Percentiles rank a stretch among this genome's conserved stretches.
These are phyloP conservation scores for Coendou prehensilis DNA, from an alignment of 2,797 vertebrate genomes.

Conservation along the genomic window DNA sequence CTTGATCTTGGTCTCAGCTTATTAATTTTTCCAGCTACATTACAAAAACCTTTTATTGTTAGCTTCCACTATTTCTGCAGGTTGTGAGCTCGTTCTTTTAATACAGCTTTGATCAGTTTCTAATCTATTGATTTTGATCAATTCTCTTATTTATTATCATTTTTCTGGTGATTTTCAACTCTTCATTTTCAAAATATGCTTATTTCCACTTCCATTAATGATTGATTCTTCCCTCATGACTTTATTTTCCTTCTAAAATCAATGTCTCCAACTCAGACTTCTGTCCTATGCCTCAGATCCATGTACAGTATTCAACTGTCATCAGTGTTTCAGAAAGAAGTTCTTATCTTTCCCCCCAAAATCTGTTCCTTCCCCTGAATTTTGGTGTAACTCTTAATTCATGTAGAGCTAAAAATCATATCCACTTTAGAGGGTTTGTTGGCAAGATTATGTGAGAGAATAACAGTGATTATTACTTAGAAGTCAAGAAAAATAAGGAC, in stretches of 20 bases:
- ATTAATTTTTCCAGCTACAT: not conserved
- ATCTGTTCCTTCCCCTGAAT: not conserved
- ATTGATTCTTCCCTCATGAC: not conserved
- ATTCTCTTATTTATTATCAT: not conserved
- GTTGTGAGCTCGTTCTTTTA: not conserved
- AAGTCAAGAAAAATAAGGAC: conserved; percentile 26
- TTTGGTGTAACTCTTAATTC: not conserved
- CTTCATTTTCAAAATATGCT: conserved; percentile 27
- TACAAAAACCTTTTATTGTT: not conserved
- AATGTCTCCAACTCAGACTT: not conserved
- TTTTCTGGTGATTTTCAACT: not conserved
- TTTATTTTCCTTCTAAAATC: conserved; percentile 2
- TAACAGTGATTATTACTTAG: not conserved
- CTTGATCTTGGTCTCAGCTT: not conserved
- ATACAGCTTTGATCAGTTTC: not conserved
- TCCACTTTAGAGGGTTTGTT: not conserved
- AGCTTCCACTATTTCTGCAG: not conserved
- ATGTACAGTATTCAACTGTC: not conserved
- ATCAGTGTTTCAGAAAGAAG: not conserved
- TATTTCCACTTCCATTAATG: not conserved
- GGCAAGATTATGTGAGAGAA: not conserved
- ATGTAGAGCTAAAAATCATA: not conserved
- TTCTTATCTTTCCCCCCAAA: not conserved
- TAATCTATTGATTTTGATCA: not conserved
- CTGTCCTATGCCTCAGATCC: conserved; percentile 12